Evolutionary conservation across 2,113 vertebrate genomes (phyloP).

Genomic region (Psettodes erumei): DNA sequence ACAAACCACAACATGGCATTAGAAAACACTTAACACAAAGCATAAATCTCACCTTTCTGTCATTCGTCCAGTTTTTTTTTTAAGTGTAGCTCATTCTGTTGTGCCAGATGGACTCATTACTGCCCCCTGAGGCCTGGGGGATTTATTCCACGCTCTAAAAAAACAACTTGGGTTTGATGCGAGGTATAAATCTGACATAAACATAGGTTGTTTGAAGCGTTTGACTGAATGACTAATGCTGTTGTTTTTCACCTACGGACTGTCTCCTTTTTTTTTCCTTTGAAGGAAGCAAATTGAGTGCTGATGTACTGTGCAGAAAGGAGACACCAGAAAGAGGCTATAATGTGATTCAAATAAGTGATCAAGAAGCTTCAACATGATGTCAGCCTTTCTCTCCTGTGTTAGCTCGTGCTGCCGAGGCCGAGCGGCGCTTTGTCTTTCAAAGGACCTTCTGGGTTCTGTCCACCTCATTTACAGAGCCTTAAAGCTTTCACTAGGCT

Average conservation of each 20-base stretch:
- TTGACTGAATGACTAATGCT: not conserved
- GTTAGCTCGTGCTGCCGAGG: not conserved
- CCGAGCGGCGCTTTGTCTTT: constrained; percentile 45
- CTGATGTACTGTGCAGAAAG: no score
- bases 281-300: not conserved
- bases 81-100: not conserved
- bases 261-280: no score
- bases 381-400: not conserved
- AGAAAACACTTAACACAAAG: not conserved
- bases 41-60: not conserved
- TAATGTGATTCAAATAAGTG: not conserved
- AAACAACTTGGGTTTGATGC: no score
- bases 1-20: not conserved
- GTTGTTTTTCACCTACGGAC: no score
- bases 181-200: not conserved
- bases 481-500: constrained; percentile 72
- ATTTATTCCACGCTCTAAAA: not conserved
- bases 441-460: constrained; percentile 49
- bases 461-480: constrained; percentile 65
- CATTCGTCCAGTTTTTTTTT: not conserved
- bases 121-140: not conserved
- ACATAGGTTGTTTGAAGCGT: not conserved
- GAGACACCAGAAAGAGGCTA: not conserved
- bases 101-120: not conserved
- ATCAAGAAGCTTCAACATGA: not conserved